Base-by-base conservation (phyloP, 2,797 vertebrate species). In the Microctenopoma lineatum region DNA sequence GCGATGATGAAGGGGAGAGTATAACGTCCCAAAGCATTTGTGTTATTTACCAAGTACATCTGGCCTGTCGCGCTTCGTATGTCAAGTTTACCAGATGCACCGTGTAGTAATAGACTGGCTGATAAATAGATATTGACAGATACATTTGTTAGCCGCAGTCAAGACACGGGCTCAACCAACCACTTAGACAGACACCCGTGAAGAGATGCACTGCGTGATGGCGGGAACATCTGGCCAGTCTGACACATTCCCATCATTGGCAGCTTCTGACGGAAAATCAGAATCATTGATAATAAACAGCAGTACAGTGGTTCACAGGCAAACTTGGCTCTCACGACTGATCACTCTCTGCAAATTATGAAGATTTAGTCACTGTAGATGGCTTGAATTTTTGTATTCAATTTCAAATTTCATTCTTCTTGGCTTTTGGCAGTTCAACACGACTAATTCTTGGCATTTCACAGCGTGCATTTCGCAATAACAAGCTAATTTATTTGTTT, bases 201-300 rank as follows among this genome's bases (percentile, higher is more conserved):
- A 41, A 58, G 60, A 53, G 38, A 69, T 29, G 3, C 54, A 18
- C 72, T 42, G 50, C 54, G 26, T 16, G 45, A 48, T 56, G 39
- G 26, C 34, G 68, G 61, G 64, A 83, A 83, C 80, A 83, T 82
- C 83, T 83, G 83, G 71, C 27, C 71, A 12, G 61, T 66, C 44
- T 72, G 52, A 73, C 58, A 74, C 74, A 72, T 74, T 29, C 57
- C 62, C 6, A 12, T 50, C 72, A 27, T 68, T 72, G 73, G 66
- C 80, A 73, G 74, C 62, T 70, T 68, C 57, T 67, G 60, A 59
- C 60, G 72, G 66, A 78, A 74, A 73, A 70, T 32, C 47, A 57
- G 69, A 21, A 21, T 21, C 21, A 21, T 59, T 66, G 39, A 65
- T 76, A 69, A 73, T 66, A 67, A 77, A 74, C 69, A 79, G 64